Base-by-base conservation (phyloP, 2,888 invertebrate genomes). In the Seira musarum region DNA sequence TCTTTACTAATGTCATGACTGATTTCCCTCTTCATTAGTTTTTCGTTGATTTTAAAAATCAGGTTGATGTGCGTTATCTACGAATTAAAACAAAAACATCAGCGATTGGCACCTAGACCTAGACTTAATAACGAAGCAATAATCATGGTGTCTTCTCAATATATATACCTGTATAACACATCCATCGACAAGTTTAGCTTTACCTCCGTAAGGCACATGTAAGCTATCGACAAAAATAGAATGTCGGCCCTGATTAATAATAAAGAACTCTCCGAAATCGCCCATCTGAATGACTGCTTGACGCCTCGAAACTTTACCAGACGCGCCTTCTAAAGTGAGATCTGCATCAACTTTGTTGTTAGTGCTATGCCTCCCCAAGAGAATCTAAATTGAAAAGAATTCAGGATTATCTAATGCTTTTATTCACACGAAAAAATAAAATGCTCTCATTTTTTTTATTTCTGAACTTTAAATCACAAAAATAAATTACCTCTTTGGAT, bases 161-260 rank as follows among this genome's bases (percentile, higher is more conserved):
- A 6, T 72, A 69, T 87, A 87, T 89, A 95, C 95, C 92, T 99
- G 98, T 72, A 99, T 94, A 13, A 98, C 95, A 83, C 96, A 95
- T 89, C 98, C 98, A 89, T 98, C 96, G 88, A 94, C 94, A 17
- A 99, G 91, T 87, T 96, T 94, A 76, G 95, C 94, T 91, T 96
- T 97, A 89, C 94, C 95, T 64, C 96, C 97, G 69, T 93, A 92
- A 10, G 96, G 91, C 73, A 99, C 92, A 0, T 98, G 97, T 81
- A 94, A 92, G 1, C 98, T 97, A 89, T 99, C 98, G 3, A 99
- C 95, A 89, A 95, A 97, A 87, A 99, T 94, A 1, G 98, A 95
- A 81, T 98, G 90, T 88, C 97, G 96, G 21, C 98, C 99, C 89
- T 98, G 97, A 64, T 98, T 98, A 21, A 95, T 94, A 87, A 99